These are phyloP conservation scores for Oreochromis niloticus DNA, from an alignment of 2,113 vertebrate species.

Conservation along the genomic window DNA sequence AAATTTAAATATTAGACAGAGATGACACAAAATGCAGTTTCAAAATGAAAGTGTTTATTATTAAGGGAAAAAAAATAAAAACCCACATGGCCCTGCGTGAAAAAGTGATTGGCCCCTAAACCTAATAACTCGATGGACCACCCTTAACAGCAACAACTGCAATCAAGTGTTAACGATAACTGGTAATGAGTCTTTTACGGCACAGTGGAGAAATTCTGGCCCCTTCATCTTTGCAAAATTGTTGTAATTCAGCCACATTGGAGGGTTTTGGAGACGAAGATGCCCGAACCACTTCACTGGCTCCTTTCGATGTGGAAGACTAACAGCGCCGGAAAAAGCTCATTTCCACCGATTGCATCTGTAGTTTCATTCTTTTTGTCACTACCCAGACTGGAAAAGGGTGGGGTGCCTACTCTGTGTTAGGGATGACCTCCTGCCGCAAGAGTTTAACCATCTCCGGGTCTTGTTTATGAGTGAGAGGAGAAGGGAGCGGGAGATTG, in stretches of 20 bases:
- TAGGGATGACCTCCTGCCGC: not conserved
- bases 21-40: not conserved
- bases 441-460: not conserved
- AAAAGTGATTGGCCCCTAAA: not conserved
- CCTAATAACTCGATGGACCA: not conserved
- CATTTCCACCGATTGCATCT: not conserved
- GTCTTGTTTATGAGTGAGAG: not conserved
- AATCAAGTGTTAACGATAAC: not conserved
- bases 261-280: not conserved
- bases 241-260: not conserved
- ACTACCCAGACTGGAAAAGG: fast-evolving
- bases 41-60: not conserved
- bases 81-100: too few species aligned
- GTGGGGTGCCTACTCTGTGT: not conserved
- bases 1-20: not conserved
- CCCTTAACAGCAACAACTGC: not conserved
- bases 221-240: not conserved
- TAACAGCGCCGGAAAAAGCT: not conserved
- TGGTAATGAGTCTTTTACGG: not conserved
- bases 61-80: not conserved
- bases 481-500: not conserved
- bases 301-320: not conserved
- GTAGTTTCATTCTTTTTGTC: not conserved
- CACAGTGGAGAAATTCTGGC: not conserved
- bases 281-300: not conserved